Conservation (phyloP, 1,140 invertebrate genomes). For the Zaprionus africanus region DNA sequence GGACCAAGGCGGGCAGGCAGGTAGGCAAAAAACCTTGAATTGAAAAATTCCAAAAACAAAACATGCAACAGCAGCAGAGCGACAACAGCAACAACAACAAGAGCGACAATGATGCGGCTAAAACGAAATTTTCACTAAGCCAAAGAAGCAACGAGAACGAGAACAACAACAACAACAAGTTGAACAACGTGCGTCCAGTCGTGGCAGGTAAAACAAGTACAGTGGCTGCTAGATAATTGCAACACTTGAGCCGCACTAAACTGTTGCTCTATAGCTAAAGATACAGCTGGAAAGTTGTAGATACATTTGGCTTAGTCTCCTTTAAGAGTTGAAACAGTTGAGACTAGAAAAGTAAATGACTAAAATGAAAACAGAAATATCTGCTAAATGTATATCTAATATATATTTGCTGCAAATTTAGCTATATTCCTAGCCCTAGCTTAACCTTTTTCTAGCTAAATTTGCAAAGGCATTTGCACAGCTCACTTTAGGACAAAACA, state of each 20-base stretch:
- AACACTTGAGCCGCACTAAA: background rate
- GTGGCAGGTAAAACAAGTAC: background rate
- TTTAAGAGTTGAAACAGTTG: background rate
- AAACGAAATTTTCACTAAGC: constrained; percentile 54
- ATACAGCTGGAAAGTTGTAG: background rate
- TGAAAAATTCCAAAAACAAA: constrained; percentile 68
- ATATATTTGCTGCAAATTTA: background rate
- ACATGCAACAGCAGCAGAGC: constrained; percentile 43
- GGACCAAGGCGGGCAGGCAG: constrained; percentile 6
- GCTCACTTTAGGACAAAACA: too few species aligned
- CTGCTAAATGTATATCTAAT: too few species aligned
- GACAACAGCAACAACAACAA: constrained; percentile 31
- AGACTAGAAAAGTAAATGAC: background rate
- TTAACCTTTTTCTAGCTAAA: background rate
- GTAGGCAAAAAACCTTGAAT: constrained; percentile 66
- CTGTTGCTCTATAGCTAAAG: background rate
- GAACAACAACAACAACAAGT: background rate
- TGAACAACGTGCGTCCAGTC: constrained; percentile 2
- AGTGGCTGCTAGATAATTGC: constrained; percentile 3
- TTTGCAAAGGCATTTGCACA: too few species aligned
- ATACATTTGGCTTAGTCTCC: background rate
- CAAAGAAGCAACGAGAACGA: constrained; percentile 13
- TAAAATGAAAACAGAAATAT: too few species aligned
- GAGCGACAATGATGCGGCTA: constrained; percentile 72
- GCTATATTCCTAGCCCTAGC: too few species aligned